These are phyloP conservation scores for Hemitrygon akajei DNA, from an alignment of 2,797 vertebrate genomes.

Conservation along the genomic window DNA sequence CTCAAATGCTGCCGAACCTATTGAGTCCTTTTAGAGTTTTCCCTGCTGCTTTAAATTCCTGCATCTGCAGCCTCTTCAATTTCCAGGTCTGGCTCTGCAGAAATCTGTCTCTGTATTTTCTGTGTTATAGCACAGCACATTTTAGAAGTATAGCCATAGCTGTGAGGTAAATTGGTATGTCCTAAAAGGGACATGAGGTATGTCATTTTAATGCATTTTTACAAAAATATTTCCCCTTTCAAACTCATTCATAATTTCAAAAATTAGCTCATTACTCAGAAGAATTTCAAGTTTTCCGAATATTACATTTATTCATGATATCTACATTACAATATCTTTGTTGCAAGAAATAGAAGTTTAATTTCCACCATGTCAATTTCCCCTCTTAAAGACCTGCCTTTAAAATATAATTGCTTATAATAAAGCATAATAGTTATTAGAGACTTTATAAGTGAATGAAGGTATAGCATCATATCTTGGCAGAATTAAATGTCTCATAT, in stretches of 20 bases:
- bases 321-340: background rate
- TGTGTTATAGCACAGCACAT: no score
- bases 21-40: no score
- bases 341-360: background rate
- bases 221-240: background rate
- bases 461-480: background rate
- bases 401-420: background rate
- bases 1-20: no score
- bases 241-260: background rate
- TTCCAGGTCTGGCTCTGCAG: no score
- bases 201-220: background rate
- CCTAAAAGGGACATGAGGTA: no score
- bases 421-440: background rate
- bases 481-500: background rate
- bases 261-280: background rate
- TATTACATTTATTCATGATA: background rate
- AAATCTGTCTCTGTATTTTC: no score
- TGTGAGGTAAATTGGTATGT: no score
- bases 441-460: background rate
- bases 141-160: no score
- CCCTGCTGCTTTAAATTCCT: no score
- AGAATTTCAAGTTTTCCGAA: background rate
- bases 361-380: background rate
- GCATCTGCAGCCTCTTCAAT: no score
- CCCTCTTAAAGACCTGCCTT: background rate